Conservation (phyloP, 92 coral and sea anemone genomes). For the Galaxea fascicularis region DNA sequence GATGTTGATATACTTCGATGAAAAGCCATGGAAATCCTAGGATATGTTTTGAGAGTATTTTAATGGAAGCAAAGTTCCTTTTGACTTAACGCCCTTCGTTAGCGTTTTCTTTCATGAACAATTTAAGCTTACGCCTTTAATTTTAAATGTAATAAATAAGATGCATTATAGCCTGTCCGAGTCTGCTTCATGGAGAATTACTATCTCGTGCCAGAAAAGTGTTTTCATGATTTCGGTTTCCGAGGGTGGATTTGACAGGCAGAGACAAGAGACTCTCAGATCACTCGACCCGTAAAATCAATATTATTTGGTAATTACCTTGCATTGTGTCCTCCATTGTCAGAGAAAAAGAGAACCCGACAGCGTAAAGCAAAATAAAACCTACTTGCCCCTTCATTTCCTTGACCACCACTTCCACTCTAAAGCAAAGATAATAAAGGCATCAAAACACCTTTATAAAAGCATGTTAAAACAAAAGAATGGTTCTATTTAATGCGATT, state of each 20-base stretch:
- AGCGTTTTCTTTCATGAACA: too few relatives aligned
- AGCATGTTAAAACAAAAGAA: conserved; percentile 11
- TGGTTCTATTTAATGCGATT: neutral
- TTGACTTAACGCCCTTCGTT: too few relatives aligned
- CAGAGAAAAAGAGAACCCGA: conserved; percentile 9
- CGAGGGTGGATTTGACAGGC: neutral
- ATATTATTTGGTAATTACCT: conserved; percentile 18
- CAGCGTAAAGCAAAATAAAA: neutral
- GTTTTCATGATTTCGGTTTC: too few relatives aligned
- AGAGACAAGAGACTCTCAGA: neutral
- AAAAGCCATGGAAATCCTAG: too few relatives aligned
- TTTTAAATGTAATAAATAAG: too few relatives aligned
- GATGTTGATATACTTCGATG: too few relatives aligned
- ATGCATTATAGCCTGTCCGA: too few relatives aligned
- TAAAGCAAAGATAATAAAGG: neutral
- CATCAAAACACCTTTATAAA: neutral
- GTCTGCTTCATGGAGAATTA: too few relatives aligned
- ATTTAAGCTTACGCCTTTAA: too few relatives aligned
- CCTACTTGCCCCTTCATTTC: conserved; percentile 20
- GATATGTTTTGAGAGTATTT: too few relatives aligned
- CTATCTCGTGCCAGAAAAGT: too few relatives aligned
- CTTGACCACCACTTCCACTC: neutral
- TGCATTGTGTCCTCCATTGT: neutral
- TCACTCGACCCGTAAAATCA: neutral
- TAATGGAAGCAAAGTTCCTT: too few relatives aligned